A percentile compares a stretch with the other conserved stretches of the same genome.
phyloP scores from a whole-genome alignment of 2,113 vertebrate species.

The Oenanthe oenanthe region DNA sequence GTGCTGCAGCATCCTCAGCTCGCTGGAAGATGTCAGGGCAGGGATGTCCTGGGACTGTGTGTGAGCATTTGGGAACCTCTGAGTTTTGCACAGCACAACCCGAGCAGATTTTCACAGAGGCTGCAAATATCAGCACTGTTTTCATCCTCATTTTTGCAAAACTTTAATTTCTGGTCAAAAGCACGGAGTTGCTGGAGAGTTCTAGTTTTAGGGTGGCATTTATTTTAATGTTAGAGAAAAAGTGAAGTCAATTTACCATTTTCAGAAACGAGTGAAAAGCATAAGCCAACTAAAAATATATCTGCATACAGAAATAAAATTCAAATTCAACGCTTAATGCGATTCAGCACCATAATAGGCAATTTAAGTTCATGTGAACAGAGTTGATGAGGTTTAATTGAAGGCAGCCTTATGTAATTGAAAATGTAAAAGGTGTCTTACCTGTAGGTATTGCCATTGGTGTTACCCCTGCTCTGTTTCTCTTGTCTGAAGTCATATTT shows the following conservation, averaged over 20 bases:
- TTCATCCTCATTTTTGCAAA: not conserved
- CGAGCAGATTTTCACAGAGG: not conserved
- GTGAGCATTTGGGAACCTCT: not conserved
- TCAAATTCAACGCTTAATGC: slow-evolving; percentile 28
- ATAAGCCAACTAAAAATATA: slow-evolving; percentile 47
- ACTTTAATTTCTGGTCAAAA: not conserved
- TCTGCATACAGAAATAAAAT: slow-evolving; percentile 22
- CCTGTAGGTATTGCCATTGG: not conserved
- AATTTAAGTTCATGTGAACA: slow-evolving; percentile 5
- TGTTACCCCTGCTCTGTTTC: not conserved
- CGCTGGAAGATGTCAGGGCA: not conserved
- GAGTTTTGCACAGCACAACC: not conserved
- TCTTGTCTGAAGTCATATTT: not conserved
- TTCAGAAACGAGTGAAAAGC: not conserved
- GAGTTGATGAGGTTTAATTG: not conserved
- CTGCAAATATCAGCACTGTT: not conserved
- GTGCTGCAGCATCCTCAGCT: not conserved
- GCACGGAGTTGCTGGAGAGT: not conserved
- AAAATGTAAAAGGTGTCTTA: not conserved
- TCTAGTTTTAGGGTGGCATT: not conserved
- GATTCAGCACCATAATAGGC: slow-evolving; percentile 36
- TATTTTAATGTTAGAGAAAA: slow-evolving; percentile 8
- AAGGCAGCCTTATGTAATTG: slow-evolving; percentile 22
- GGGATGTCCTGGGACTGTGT: not conserved
- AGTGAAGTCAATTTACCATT: not conserved